Evolutionary conservation across 2,113 vertebrate genomes (phyloP).

Genomic region (Sialia sialis): DNA sequence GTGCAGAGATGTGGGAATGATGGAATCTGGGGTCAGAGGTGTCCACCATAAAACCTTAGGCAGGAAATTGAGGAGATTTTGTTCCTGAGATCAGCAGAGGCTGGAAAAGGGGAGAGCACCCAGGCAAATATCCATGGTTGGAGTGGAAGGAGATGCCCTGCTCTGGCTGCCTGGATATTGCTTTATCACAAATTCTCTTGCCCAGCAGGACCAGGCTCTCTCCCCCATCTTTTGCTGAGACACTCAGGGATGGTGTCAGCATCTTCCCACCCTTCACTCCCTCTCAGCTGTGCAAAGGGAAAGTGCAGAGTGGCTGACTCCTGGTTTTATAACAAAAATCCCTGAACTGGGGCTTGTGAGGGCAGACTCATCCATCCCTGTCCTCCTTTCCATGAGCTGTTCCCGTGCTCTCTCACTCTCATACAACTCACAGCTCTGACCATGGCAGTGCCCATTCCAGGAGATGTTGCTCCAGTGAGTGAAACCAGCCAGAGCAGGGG

Average conservation of each 20-base stretch:
- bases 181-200: not conserved
- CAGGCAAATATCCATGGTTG: not conserved
- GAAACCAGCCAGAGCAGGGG: not conserved
- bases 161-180: not conserved
- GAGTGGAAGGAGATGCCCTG: not conserved
- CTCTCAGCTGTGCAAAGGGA: not conserved
- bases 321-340: not conserved
- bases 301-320: not conserved
- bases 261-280: not conserved
- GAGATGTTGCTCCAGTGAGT: not conserved
- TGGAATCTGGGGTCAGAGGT: not conserved
- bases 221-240: not conserved
- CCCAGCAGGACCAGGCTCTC: fast-evolving
- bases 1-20: fast-evolving
- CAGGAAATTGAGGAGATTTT: fast-evolving
- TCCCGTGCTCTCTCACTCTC: fast-evolving
- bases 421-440: fast-evolving
- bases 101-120: not conserved
- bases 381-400: not conserved
- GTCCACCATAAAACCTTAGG: not conserved
- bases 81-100: not conserved
- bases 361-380: not conserved
- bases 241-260: not conserved
- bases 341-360: not conserved
- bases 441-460: fast-evolving